Evolutionary conservation across 2,888 invertebrate species (phyloP), one percentile per base, ranked within the genome.

Genomic region (Alsophila aescularia): DNA sequence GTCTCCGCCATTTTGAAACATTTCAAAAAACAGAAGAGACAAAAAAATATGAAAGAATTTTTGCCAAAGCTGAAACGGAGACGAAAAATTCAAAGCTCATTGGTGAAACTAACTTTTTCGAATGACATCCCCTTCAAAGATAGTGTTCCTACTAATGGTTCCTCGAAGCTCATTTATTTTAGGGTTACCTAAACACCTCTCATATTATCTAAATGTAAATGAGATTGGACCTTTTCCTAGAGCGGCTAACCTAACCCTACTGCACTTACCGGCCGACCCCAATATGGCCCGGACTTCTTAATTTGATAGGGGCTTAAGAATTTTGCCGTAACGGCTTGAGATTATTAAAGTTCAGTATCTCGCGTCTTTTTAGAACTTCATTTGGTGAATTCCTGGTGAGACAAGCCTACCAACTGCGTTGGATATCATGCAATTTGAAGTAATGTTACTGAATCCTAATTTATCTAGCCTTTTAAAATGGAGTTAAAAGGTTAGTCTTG

Each of bases 121-220:
- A 18, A 4, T 5, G 18, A 18, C 18, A 18, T 37, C 12, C 13
- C 37, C 27, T 41, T 29, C n/a, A 29, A 15, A 29, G 8, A 39
- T 21, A 13, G 8, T 39, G 12, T 4, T 37, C 18, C 39, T 15
- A 12, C 32, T 24, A 40, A 41, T 34, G 29, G 24, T 39, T 13
- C 13, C 35, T 50, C 29, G 9, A 37, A 32, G 42, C 31, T 42
- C 42, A 41, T 42, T 43, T 24, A 52, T 53, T 24, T 35, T 18
- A 47, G 27, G 52, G 41, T 27, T 42, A 21, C 35, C 45, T 50
- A 60, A 51, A 51, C 51, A 54, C 54, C 49, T 47, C 40, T 36
- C 43, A 36, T 56, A 56, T 40, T 52, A 56, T 55, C 44, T 54
- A 59, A 59, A 59, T 64, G 60, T 56, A 62, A 62, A 64, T 60